phyloP scores from a whole-genome alignment of 2,797 vertebrate genomes.

The Cyclopterus lumpus region DNA sequence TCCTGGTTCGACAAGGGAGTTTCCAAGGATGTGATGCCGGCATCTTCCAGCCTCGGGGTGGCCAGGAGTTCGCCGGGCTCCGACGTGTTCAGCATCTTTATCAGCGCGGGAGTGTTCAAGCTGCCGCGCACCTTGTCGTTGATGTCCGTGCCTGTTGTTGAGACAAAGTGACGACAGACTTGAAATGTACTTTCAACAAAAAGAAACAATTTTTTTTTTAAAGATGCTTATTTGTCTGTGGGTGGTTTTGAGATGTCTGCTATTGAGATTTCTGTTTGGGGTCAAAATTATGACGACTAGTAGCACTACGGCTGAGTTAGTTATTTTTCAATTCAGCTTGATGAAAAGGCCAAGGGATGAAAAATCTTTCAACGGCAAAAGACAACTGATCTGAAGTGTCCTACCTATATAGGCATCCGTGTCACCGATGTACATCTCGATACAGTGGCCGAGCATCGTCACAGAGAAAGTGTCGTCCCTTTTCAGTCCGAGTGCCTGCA shows the following conservation, averaged over 20 bases:
- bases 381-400: constrained; percentile 24
- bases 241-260: neutral
- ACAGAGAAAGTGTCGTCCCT: constrained; percentile 99
- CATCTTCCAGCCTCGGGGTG: constrained; percentile 87
- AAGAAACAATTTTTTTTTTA: too few relatives aligned
- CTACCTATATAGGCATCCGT: constrained; percentile 97
- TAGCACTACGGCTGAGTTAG: neutral
- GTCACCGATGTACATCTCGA: constrained; percentile 99
- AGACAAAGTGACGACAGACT: constrained; percentile 9
- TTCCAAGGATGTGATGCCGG: constrained; percentile 87
- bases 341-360: too few relatives aligned
- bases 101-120: constrained; percentile 91
- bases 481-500: constrained; percentile 95
- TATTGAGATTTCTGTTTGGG: neutral
- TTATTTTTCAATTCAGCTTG: too few relatives aligned
- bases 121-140: constrained; percentile 94
- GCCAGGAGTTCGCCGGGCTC: constrained; percentile 87
- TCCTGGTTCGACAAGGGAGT: constrained; percentile 84
- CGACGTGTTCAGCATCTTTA: constrained; percentile 94
- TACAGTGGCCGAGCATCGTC: constrained; percentile 98
- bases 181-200: neutral
- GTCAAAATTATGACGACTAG: too few relatives aligned
- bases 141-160: constrained; percentile 92
- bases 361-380: too few relatives aligned
- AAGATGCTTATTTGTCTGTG: neutral